phyloP scores from a whole-genome alignment of 2,797 vertebrate genomes.

The Cossypha polioptera region DNA sequence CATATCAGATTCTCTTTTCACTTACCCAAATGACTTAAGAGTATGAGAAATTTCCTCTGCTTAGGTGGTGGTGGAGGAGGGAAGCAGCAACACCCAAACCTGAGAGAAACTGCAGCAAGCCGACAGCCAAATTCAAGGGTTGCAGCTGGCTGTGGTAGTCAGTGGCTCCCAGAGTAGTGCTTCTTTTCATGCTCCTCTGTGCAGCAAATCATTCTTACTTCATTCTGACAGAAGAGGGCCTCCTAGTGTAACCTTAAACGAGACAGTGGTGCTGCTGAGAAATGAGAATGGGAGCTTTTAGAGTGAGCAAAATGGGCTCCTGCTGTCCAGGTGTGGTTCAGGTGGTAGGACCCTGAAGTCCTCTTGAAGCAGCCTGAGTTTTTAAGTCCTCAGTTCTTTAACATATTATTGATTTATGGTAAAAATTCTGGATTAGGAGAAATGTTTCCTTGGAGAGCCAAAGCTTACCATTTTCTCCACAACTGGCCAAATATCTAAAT shows the following conservation, averaged over 20 bases:
- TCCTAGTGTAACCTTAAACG: background rate
- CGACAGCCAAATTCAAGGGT: background rate
- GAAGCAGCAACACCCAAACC: background rate
- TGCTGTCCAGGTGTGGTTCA: background rate
- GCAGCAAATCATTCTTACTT: background rate
- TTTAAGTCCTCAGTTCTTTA: background rate
- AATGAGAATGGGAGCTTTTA: background rate
- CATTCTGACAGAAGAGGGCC: constrained; percentile 17
- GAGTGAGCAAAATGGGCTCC: background rate
- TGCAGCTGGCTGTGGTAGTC: background rate
- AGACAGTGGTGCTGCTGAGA: background rate
- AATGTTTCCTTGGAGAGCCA: background rate
- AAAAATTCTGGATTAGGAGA: background rate
- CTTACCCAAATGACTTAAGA: background rate
- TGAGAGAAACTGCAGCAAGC: background rate
- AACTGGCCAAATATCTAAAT: background rate
- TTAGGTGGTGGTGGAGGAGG: background rate
- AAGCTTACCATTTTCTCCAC: background rate
- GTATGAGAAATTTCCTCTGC: background rate
- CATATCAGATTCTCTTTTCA: background rate
- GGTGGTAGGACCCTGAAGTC: background rate
- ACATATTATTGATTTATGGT: background rate
- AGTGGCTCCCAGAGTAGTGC: background rate
- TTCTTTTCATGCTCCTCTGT: background rate
- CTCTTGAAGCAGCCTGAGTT: background rate